Percentiles rank a stretch among this genome's conserved stretches.
These are phyloP conservation scores for Philonicus albiceps DNA, from an alignment of 2,888 invertebrate genomes.

Conservation along the genomic window DNA sequence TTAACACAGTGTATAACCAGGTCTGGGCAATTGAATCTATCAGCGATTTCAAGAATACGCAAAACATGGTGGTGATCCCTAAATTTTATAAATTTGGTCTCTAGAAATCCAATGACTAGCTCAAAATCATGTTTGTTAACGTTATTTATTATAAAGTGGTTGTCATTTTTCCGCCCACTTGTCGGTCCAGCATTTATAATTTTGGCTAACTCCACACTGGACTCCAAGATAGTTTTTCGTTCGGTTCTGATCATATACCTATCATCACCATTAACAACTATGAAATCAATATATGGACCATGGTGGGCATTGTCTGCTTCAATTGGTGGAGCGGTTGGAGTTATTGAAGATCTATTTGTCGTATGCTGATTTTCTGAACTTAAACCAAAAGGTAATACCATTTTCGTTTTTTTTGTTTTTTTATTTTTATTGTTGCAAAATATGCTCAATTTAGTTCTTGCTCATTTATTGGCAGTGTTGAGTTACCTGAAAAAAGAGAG, in stretches of 20 bases:
- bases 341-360: constrained; percentile 52
- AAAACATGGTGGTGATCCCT: constrained; percentile 62
- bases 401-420: no score
- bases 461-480: constrained; percentile 35
- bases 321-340: constrained; percentile 60
- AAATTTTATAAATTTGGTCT: constrained; percentile 62
- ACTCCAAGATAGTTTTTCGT: constrained; percentile 59
- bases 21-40: constrained; percentile 63
- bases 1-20: constrained; percentile 62
- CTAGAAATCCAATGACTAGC: constrained; percentile 61
- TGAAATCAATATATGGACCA: constrained; percentile 60
- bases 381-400: constrained; percentile 62
- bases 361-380: constrained; percentile 59
- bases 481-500: constrained; percentile 17
- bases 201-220: constrained; percentile 62
- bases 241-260: constrained; percentile 62
- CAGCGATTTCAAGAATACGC: constrained; percentile 61
- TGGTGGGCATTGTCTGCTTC: constrained; percentile 50
- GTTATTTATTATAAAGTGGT: constrained; percentile 61
- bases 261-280: constrained; percentile 62
- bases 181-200: constrained; percentile 61
- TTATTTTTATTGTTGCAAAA: neutral
- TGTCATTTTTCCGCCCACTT: constrained; percentile 61
- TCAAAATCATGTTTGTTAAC: constrained; percentile 62
- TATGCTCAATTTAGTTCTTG: neutral